Conservation (phyloP, 1,140 invertebrate species). For the Sweltsa coloradensis region DNA sequence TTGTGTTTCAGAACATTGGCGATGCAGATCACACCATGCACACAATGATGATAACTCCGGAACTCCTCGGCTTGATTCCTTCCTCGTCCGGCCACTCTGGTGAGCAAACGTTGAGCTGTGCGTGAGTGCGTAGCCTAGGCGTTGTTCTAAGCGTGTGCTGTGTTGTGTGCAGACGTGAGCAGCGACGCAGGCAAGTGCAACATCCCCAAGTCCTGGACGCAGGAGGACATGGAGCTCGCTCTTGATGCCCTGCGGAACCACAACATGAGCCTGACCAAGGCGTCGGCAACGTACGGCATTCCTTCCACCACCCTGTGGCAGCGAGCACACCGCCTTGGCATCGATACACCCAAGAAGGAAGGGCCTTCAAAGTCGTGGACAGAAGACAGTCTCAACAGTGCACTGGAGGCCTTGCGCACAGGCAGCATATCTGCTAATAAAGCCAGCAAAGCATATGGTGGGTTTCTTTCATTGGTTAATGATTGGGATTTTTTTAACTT, state of each 20-base stretch:
- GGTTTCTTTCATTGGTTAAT: slow-evolving; percentile 12
- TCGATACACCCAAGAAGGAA: slow-evolving; percentile 83
- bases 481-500: neutral
- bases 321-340: slow-evolving; percentile 68
- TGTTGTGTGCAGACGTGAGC: slow-evolving; percentile 10
- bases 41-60: slow-evolving; percentile 52
- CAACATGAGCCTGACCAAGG: slow-evolving; percentile 77
- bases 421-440: slow-evolving; percentile 80
- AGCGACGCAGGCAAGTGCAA: slow-evolving; percentile 9
- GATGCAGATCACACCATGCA: slow-evolving; percentile 32
- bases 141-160: no score
- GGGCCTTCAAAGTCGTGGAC: slow-evolving; percentile 77
- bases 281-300: slow-evolving; percentile 71
- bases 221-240: slow-evolving; percentile 77
- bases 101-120: no score
- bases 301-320: slow-evolving; percentile 85
- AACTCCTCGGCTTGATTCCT: slow-evolving; percentile 48
- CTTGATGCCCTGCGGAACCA: slow-evolving; percentile 71
- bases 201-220: slow-evolving; percentile 69
- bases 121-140: no score
- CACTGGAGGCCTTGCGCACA: slow-evolving; percentile 63
- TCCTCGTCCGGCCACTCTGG: slow-evolving; percentile 27
- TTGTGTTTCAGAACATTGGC: slow-evolving; percentile 19
- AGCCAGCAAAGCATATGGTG: slow-evolving; percentile 79
- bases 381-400: slow-evolving; percentile 66